Conservation (phyloP, 2,888 invertebrate species). For the Cacoxenus indagator region DNA sequence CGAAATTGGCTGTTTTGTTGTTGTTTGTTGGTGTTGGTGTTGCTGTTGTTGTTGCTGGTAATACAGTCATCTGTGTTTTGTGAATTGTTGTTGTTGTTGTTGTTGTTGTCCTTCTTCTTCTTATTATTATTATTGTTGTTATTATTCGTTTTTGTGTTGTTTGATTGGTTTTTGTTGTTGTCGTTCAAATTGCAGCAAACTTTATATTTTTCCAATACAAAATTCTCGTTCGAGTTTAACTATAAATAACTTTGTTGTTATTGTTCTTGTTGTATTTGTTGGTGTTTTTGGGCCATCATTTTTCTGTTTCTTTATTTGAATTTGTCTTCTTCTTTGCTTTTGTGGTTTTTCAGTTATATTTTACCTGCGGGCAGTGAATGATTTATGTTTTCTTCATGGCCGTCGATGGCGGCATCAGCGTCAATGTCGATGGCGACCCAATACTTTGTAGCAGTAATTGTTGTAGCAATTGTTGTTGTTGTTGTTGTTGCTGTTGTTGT, state of each 20-base stretch:
- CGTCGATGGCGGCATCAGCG: not conserved
- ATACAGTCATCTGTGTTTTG: not conserved
- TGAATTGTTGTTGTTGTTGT: constrained; percentile 3
- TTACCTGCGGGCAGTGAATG: not conserved
- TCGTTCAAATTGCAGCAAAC: not conserved
- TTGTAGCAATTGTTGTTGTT: constrained; percentile 23
- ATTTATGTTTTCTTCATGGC: not conserved
- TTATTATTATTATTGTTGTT: constrained; percentile 21
- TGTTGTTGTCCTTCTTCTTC: constrained; percentile 32
- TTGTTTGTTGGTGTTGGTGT: not conserved
- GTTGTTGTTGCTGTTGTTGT: constrained; percentile 26
- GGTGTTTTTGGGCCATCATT: not conserved
- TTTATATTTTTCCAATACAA: not conserved
- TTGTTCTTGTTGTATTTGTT: not conserved
- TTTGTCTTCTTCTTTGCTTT: constrained; percentile 3
- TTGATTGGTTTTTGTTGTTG: not conserved
- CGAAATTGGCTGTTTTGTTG: not conserved
- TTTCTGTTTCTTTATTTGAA: not conserved
- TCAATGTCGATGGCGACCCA: not conserved
- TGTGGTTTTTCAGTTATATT: not conserved
- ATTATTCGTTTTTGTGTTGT: not conserved
- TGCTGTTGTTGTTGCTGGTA: not conserved
- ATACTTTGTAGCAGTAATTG: not conserved
- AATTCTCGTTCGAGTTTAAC: not conserved
- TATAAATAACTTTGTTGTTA: not conserved